Evolutionary conservation across 2,797 vertebrate genomes (phyloP), one percentile per base, ranked within the genome.

Genomic region (Myotis daubentonii): DNA sequence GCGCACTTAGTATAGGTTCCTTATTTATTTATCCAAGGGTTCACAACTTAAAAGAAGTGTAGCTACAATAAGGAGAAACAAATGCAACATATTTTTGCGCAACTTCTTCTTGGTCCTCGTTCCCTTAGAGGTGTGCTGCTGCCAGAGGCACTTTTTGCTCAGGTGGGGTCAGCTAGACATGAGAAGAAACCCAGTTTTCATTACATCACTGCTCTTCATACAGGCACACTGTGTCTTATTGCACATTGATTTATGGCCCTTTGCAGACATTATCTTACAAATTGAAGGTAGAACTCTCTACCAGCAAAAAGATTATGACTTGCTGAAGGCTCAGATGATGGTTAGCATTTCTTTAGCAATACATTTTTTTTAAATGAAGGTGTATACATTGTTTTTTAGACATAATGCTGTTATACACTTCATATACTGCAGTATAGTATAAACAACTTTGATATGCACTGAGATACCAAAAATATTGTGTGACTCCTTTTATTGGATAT

Each of bases 11-110:
- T 82, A 4, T 68, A 62, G 5, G 25, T 76, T 95, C 25, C 25
- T 91, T 85, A 28, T 68, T 94, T 78, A 53, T 91, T 93, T 94
- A 92, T 94, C 41, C 60, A 85, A 44, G 19, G 47, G 12, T 72
- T 30, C 51, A 47, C n/a, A 94, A 22, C 36, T 86, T 85, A 89
- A 88, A 66, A 93, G 76, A 93, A 66, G 6, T 75, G 8, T 86
- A 65, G 66, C 38, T 62, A 53, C 3, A 71, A 44, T 55, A 94
- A 89, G 33, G 57, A 93, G 57, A 76, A 53, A 16, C 23, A 93
- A 87, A 81, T 85, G 8, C 38, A 85, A 5, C 25, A 3, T 88
- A 70, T 93, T 94, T 91, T 87, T 83, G 6, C 68, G 23, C 13
- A 72, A 53, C 23, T 68, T 91, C 87, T 80, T 36, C 30, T 72